phyloP scores from a whole-genome alignment of 1,140 invertebrate genomes.

The Penaeus chinensis region DNA sequence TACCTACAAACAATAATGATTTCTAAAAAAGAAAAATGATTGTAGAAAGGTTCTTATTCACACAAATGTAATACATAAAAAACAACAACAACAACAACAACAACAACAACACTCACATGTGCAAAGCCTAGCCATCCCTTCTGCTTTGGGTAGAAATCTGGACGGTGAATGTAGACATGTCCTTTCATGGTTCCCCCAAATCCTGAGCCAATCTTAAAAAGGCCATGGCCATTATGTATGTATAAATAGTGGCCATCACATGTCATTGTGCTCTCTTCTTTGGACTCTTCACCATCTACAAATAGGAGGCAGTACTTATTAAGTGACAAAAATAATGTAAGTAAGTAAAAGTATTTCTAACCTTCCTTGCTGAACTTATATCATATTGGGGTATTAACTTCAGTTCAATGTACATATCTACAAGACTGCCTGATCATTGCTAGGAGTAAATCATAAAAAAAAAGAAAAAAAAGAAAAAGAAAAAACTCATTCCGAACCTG shows the following conservation, averaged over 20 bases:
- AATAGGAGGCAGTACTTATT: slow-evolving; percentile 30
- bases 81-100: neutral
- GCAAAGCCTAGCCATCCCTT: slow-evolving; percentile 87
- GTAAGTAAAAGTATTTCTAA: neutral
- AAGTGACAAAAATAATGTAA: neutral
- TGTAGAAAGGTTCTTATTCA: no score
- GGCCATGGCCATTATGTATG: slow-evolving; percentile 80
- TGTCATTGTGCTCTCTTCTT: slow-evolving; percentile 74
- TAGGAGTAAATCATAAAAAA: no score
- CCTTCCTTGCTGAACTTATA: neutral
- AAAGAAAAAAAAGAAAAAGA: neutral
- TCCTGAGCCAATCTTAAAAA: slow-evolving; percentile 92
- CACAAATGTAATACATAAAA: no score
- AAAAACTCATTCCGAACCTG: slow-evolving; percentile 66
- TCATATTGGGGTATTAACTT: neutral
- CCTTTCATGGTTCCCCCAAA: slow-evolving; percentile 91
- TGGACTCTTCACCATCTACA: slow-evolving; percentile 65
- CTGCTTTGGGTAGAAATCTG: slow-evolving; percentile 80
- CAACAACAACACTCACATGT: slow-evolving; percentile 73
- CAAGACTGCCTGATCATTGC: no score
- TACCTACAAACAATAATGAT: no score
- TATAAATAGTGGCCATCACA: slow-evolving; percentile 92
- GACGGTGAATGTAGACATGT: slow-evolving; percentile 83
- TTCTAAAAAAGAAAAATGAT: no score
- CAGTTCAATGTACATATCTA: no score